phyloP scores from a whole-genome alignment of 2,888 invertebrate species.

The Dyspetes luteomarginatus region DNA sequence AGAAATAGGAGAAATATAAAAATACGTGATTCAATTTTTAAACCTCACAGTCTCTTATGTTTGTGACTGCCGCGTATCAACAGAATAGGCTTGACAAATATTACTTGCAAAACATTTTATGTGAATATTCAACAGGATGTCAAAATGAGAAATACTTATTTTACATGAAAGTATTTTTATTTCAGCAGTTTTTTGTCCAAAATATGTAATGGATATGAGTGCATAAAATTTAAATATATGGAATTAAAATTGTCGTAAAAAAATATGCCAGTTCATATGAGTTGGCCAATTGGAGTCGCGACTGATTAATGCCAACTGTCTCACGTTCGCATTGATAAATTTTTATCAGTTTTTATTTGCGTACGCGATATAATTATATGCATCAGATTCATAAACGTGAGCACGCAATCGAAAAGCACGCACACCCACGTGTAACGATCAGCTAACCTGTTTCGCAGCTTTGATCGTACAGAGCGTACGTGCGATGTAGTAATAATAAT shows the following conservation, averaged over 20 bases:
- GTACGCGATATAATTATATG: neutral
- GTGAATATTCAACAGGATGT: too few relatives aligned
- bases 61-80: too few relatives aligned
- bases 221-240: neutral
- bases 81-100: too few relatives aligned
- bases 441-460: conserved; percentile 54
- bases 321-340: neutral
- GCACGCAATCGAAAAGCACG: conserved; percentile 29
- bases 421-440: conserved; percentile 34
- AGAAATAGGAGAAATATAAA: too few relatives aligned
- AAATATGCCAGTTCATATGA: conserved; percentile 4
- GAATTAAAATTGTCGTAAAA: neutral
- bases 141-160: neutral
- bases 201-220: too few relatives aligned
- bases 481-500: conserved; percentile 39
- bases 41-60: too few relatives aligned
- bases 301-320: conserved; percentile 10
- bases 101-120: too few relatives aligned
- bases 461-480: conserved; percentile 17
- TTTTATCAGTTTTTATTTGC: neutral
- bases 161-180: neutral
- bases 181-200: too few relatives aligned
- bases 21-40: too few relatives aligned
- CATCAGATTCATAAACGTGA: conserved; percentile 27
- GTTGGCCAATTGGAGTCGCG: neutral